A percentile compares a stretch with the other conserved stretches of the same genome.
phyloP scores from a whole-genome alignment of 2,888 invertebrate genomes.

The Lobophora halterata region DNA sequence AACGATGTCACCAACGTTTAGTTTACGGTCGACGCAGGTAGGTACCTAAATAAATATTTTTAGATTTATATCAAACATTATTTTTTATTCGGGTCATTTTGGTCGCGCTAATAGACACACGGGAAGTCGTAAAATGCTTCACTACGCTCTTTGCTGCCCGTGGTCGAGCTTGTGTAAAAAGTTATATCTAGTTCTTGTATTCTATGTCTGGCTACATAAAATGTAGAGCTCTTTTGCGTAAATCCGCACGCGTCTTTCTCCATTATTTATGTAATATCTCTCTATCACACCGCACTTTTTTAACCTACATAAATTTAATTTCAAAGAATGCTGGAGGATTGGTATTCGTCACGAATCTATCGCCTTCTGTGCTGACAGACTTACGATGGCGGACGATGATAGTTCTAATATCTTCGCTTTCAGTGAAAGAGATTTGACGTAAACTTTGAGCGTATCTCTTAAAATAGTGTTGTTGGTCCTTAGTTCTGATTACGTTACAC shows the following conservation, averaged over 20 bases:
- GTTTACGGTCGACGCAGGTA: slow-evolving; percentile 24
- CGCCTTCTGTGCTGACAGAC: slow-evolving; percentile 58
- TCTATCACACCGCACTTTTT: too few species aligned
- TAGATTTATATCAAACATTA: slow-evolving; percentile 54
- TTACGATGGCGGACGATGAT: slow-evolving; percentile 56
- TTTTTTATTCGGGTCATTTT: slow-evolving; percentile 61
- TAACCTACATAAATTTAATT: neutral
- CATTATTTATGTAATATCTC: too few species aligned
- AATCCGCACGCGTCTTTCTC: too few species aligned
- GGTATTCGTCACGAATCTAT: slow-evolving; percentile 39
- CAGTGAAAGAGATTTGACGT: slow-evolving; percentile 53
- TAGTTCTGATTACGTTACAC: too few species aligned
- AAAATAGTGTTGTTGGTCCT: too few species aligned
- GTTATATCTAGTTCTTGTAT: neutral
- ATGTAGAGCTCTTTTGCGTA: too few species aligned
- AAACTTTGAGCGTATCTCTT: slow-evolving; percentile 26
- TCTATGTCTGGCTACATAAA: too few species aligned
- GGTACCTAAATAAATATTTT: slow-evolving; percentile 42
- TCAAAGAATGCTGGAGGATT: slow-evolving; percentile 1
- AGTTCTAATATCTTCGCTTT: slow-evolving; percentile 43
- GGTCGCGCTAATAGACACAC: slow-evolving; percentile 53
- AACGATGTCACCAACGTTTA: too few species aligned
- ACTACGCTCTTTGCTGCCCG: slow-evolving; percentile 12
- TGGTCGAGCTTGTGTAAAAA: slow-evolving; percentile 8
- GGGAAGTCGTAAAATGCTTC: slow-evolving; percentile 68